phyloP scores from a whole-genome alignment of 2,888 invertebrate genomes.

The Laothoe populi region DNA sequence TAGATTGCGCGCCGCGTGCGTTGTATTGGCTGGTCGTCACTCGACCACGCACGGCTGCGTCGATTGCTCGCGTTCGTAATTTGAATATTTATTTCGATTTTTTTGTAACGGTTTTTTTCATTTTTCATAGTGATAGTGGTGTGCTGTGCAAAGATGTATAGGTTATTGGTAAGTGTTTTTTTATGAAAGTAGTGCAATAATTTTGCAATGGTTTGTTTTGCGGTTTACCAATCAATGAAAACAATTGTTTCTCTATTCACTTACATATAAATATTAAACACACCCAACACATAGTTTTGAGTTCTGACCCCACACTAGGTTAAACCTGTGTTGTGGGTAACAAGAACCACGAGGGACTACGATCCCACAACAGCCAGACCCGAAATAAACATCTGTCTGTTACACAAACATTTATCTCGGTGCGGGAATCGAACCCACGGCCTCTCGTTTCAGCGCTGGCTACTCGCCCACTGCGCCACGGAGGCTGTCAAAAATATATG shows the following conservation, averaged over 20 bases:
- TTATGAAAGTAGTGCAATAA: slow-evolving; percentile 2
- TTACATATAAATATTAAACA: background rate
- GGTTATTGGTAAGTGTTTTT: slow-evolving; percentile 41
- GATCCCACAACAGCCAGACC: too few species aligned
- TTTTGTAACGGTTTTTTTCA: slow-evolving; percentile 30
- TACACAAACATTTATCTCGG: too few species aligned
- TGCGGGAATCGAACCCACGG: too few species aligned
- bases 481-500: too few species aligned
- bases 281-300: background rate
- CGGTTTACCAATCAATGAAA: background rate
- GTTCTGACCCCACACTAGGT: too few species aligned
- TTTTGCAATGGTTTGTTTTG: background rate
- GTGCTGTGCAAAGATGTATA: slow-evolving; percentile 39
- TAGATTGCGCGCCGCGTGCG: slow-evolving; percentile 30
- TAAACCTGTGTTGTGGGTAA: too few species aligned
- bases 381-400: too few species aligned
- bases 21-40: slow-evolving; percentile 43
- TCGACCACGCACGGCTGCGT: slow-evolving; percentile 47
- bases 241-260: background rate
- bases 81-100: slow-evolving; percentile 34
- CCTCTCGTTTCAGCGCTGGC: too few species aligned
- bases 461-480: too few species aligned
- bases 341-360: too few species aligned
- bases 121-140: slow-evolving; percentile 35
- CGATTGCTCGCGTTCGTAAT: slow-evolving; percentile 49